These are phyloP conservation scores for Tympanoctomys barrerae DNA, from an alignment of 2,797 vertebrate species.

Conservation along the genomic window DNA sequence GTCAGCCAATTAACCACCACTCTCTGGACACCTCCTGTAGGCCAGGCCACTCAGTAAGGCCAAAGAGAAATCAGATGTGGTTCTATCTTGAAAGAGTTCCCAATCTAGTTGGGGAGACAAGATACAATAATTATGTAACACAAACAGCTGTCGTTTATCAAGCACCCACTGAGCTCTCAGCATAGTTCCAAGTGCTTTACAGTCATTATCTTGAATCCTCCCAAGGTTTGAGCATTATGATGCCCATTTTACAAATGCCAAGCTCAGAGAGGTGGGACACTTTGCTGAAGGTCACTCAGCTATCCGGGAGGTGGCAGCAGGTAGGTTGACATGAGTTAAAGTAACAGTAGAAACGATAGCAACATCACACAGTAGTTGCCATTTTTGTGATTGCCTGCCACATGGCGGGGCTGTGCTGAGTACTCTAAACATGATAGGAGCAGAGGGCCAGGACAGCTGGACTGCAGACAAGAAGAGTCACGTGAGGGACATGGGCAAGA, in stretches of 20 bases:
- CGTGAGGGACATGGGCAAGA: rapidly evolving
- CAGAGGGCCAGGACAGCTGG: not conserved
- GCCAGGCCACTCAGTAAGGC: conserved; percentile 6
- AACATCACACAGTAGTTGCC: not conserved
- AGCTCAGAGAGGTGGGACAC: conserved; percentile 47
- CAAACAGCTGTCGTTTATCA: conserved; percentile 70
- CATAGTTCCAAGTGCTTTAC: conserved; percentile 67
- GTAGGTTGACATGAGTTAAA: not conserved
- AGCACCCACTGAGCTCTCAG: conserved; percentile 72
- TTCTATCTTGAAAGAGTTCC: conserved; percentile 57
- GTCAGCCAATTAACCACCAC: not conserved
- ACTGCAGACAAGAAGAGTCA: not conserved
- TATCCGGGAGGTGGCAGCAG: not conserved
- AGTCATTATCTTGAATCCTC: conserved; percentile 61
- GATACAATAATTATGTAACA: conserved; percentile 74
- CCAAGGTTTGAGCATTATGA: conserved; percentile 58
- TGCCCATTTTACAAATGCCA: conserved; percentile 69
- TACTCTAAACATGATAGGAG: not conserved
- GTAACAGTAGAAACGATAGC: not conserved
- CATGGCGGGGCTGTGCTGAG: not conserved
- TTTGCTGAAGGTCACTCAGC: conserved; percentile 65
- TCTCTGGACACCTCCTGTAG: not conserved
- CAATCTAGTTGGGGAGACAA: conserved; percentile 69
- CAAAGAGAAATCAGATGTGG: conserved; percentile 42
- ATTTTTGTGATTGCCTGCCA: not conserved